Conservation (phyloP, 1,140 invertebrate species). For the Drosophila sp. region DNA sequence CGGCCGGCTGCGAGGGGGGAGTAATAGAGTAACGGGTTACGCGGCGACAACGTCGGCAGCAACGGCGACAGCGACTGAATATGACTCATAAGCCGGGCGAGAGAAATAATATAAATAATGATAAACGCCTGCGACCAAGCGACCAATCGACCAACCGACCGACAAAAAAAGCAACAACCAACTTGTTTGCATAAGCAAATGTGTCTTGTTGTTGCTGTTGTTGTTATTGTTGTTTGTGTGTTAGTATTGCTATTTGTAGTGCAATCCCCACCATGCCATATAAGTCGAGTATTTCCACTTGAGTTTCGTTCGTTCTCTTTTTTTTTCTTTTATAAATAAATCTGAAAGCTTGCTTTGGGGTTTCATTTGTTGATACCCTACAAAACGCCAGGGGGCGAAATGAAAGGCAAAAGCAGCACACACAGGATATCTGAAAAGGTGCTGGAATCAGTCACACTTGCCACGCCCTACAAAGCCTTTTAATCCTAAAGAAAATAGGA, state of each 20-base stretch:
- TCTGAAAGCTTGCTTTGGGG: background rate
- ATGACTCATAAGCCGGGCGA: constrained; percentile 75
- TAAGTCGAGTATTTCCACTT: constrained; percentile 22
- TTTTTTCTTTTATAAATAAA: constrained; percentile 1
- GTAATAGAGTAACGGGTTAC: constrained; percentile 14
- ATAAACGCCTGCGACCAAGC: constrained; percentile 61
- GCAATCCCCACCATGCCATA: constrained; percentile 27
- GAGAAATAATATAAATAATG: constrained; percentile 70
- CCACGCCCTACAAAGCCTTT: too few species aligned
- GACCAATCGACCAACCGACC: constrained; percentile 19
- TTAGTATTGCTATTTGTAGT: constrained; percentile 35
- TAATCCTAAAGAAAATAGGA: too few species aligned
- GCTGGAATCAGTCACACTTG: too few species aligned
- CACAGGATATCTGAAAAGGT: too few species aligned
- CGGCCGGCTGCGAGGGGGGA: constrained; percentile 14
- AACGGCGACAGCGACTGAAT: constrained; percentile 24
- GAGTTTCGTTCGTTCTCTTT: constrained; percentile 15
- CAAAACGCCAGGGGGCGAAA: background rate
- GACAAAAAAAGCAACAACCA: constrained; percentile 27
- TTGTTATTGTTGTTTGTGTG: constrained; percentile 22
- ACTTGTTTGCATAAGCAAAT: constrained; percentile 71
- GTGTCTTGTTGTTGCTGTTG: constrained; percentile 20
- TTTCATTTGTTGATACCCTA: constrained; percentile 4
- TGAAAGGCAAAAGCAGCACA: background rate
- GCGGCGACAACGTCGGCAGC: background rate